These are phyloP conservation scores for Astyanax mexicanus DNA, from an alignment of 2,797 vertebrate species.

Conservation along the genomic window DNA sequence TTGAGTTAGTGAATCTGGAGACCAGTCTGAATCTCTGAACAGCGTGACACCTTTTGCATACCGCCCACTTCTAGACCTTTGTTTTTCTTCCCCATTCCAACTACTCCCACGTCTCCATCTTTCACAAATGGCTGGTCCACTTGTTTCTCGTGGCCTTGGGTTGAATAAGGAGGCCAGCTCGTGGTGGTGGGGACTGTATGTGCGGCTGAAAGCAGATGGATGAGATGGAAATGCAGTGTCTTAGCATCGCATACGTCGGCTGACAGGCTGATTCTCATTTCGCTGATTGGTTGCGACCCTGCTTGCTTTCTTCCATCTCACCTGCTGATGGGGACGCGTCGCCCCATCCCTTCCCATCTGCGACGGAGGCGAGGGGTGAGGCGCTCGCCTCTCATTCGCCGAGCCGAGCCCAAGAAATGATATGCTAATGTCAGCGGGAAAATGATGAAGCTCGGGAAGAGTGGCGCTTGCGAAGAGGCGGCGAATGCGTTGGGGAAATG, in stretches of 20 bases:
- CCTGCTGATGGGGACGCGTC: conserved; percentile 34
- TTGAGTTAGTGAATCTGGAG: too few species aligned
- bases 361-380: conserved; percentile 24
- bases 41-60: neutral
- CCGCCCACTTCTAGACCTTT: neutral
- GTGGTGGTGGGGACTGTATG: neutral
- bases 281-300: conserved; percentile 54
- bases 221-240: conserved; percentile 43
- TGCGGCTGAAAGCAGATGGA: neutral
- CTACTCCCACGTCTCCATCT: neutral
- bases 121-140: neutral
- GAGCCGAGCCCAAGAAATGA: conserved; percentile 28
- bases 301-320: conserved; percentile 39
- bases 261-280: conserved; percentile 40
- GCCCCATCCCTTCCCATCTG: conserved; percentile 2
- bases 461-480: neutral
- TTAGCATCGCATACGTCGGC: neutral
- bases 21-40: too few species aligned
- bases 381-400: neutral
- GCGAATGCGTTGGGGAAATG: neutral
- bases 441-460: conserved; percentile 26
- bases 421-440: conserved; percentile 44
- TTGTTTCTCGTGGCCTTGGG: neutral
- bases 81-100: neutral
- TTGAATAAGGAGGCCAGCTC: neutral